Conservation (phyloP, 2,113 vertebrate species). For the Arizona elegans region DNA sequence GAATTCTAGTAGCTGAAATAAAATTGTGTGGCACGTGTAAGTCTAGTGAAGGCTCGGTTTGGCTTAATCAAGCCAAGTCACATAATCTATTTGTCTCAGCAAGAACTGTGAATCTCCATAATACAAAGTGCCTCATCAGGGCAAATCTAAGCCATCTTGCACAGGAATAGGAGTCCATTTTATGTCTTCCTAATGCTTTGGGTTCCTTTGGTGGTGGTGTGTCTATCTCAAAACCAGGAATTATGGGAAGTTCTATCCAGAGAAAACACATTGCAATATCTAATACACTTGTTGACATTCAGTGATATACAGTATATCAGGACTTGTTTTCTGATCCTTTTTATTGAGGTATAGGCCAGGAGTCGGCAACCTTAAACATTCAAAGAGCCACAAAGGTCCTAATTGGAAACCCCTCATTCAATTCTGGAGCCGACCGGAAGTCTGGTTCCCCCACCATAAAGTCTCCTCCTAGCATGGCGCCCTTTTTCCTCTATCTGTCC, state of each 20-base stretch:
- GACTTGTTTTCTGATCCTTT: background rate
- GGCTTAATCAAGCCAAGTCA: background rate
- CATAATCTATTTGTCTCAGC: background rate
- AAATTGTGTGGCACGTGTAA: background rate
- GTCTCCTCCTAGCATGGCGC: too few relatives aligned
- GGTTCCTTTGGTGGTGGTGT: background rate
- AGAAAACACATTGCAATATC: background rate
- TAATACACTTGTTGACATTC: background rate
- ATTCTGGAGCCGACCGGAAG: too few relatives aligned
- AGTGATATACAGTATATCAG: background rate
- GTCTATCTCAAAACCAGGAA: background rate
- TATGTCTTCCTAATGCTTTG: background rate
- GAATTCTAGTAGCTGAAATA: background rate
- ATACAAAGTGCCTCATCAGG: background rate
- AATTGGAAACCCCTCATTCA: too few relatives aligned
- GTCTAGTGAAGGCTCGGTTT: background rate
- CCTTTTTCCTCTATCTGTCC: too few relatives aligned
- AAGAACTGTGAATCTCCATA: background rate
- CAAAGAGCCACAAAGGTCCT: too few relatives aligned
- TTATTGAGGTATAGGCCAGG: background rate
- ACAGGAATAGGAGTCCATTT: background rate
- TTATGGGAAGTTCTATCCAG: background rate
- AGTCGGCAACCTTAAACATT: too few relatives aligned
- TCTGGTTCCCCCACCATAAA: too few relatives aligned
- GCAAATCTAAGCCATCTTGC: background rate